These are phyloP conservation scores for Hyla sarda DNA, from an alignment of 2,113 vertebrate species.

Conservation along the genomic window DNA sequence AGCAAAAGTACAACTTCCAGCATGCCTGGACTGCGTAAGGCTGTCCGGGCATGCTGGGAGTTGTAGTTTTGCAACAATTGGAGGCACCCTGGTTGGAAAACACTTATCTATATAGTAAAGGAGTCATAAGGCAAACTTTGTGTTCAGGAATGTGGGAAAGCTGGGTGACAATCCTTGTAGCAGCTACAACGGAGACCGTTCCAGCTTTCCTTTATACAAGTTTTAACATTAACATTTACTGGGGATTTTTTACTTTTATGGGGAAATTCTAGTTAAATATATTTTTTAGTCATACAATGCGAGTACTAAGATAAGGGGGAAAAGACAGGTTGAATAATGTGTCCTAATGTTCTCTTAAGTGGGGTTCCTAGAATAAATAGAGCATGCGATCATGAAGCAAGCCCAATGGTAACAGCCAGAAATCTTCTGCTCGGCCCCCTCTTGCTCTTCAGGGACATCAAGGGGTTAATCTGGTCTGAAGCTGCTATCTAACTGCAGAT, in stretches of 20 bases:
- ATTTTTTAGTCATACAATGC: not conserved
- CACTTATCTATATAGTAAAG: too few relatives aligned
- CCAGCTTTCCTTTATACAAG: not conserved
- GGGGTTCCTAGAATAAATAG: not conserved
- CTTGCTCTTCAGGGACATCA: not conserved
- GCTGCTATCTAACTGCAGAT: conserved; percentile 40
- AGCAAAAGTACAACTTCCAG: too few relatives aligned
- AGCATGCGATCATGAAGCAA: not conserved
- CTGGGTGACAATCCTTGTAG: not conserved
- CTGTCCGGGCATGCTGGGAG: too few relatives aligned
- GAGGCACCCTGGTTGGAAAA: too few relatives aligned
- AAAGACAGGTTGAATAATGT: not conserved
- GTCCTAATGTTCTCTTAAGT: not conserved
- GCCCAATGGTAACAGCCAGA: not conserved
- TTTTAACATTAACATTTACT: not conserved
- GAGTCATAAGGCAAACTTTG: not conserved
- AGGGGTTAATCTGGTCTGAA: conserved; percentile 22
- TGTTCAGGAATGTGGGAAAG: not conserved
- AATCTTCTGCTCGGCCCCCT: not conserved
- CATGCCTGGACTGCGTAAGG: too few relatives aligned
- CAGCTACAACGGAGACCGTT: not conserved
- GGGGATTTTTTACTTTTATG: not conserved
- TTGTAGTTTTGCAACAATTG: too few relatives aligned
- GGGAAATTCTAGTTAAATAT: not conserved
- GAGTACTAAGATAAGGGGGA: not conserved